Evolutionary conservation across 2,113 vertebrate genomes (phyloP).

Genomic region (Cryptomyrus ogoouensis): DNA sequence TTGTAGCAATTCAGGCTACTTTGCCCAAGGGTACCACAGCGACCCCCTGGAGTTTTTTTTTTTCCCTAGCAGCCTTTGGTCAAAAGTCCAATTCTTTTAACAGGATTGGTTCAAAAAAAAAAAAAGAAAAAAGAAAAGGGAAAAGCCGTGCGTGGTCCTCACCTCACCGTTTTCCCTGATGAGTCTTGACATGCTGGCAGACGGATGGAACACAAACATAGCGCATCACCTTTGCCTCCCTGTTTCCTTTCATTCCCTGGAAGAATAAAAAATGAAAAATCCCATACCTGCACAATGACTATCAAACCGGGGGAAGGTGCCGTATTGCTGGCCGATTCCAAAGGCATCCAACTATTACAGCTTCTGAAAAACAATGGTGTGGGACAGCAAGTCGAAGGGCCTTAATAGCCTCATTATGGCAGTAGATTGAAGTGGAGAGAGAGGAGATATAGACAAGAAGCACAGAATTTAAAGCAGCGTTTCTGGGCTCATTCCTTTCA

Average conservation of each 20-base stretch:
- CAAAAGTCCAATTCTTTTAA: not conserved
- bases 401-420: constrained; percentile 57
- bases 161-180: not conserved
- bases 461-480: constrained; percentile 60
- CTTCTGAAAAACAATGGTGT: constrained; percentile 21
- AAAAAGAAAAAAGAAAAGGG: not conserved
- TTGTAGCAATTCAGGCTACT: not conserved
- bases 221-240: constrained; percentile 1
- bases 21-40: not conserved
- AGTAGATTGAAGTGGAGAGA: constrained; percentile 62
- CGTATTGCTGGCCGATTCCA: too few relatives aligned
- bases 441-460: constrained; percentile 57
- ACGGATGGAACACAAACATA: not conserved
- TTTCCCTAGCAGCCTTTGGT: not conserved
- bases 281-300: constrained; percentile 14
- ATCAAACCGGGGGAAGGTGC: constrained; percentile 1
- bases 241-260: constrained; percentile 15
- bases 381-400: constrained; percentile 37
- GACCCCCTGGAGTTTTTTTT: too few relatives aligned
- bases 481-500: constrained; percentile 65
- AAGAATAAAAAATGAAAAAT: constrained; percentile 22
- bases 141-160: not conserved
- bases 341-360: constrained; percentile 23
- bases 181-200: not conserved
- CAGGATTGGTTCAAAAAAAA: not conserved